Evolutionary conservation across 2,888 invertebrate species (phyloP), one percentile per base, ranked within the genome.

Genomic region (Beris chalybata): DNA sequence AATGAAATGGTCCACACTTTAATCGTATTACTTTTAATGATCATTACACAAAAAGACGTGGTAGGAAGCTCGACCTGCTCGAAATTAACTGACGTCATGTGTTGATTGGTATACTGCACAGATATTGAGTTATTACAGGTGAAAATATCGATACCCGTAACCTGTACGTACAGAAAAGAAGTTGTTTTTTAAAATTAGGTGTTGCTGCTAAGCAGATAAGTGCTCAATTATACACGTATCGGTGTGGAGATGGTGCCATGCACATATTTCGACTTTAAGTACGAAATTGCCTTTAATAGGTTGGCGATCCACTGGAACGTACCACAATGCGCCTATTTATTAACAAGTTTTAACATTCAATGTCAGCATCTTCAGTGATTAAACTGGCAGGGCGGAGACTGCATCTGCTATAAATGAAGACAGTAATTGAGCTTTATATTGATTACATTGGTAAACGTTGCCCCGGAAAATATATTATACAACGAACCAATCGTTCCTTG

Each of bases 31-130:
- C 2, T 12, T 30, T 9, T 29, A 22, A 30, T 53, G 12, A 9
- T 5, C 38, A 38, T 22, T 22, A 22, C 3, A 9, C 38, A 9
- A 38, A n/a, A 22, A 22, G 22, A 22, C 1, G 9, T 38, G 38
- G 38, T 3, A 38, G 9, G 38, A 38, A 38, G 38, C 38, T 38
- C 2, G 50, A 58, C 29, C 61, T 64, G 69, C 66, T 63, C 68
- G 67, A 69, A 63, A 63, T 63, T 56, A 61, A 64, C 67, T 69
- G 58, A 65, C 65, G 65, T 63, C 63, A 58, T 48, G 58, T 65
- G 58, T 64, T 38, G 48, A 45, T 61, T 52, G 43, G 9, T 64
- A 57, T 65, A 54, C 59, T 48, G 63, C 65, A 58, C 52, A 31
- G 15, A 55, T 57, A 69, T 32, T 61, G 47, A 56, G 13, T 56